Conservation (phyloP, 2,113 vertebrate species). For the Peromyscus maniculatus region DNA sequence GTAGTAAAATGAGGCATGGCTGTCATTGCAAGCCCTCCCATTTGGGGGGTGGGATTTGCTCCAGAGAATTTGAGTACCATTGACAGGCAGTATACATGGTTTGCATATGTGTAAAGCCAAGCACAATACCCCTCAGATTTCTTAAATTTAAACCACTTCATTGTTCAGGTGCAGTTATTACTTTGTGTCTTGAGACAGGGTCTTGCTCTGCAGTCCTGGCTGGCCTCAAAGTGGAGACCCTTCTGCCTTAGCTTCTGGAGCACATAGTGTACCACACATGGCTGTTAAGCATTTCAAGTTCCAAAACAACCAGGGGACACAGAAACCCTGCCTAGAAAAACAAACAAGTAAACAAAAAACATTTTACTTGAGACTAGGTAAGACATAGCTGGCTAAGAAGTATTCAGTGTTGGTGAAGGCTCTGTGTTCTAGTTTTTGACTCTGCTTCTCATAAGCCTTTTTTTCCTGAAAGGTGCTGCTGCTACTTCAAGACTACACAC, state of each 20-base stretch:
- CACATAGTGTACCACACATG: background rate
- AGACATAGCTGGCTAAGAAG: background rate
- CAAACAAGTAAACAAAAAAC: background rate
- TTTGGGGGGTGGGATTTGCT: conserved; percentile 55
- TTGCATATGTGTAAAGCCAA: conserved; percentile 54
- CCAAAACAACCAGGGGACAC: too few relatives aligned
- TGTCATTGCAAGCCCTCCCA: conserved; percentile 53
- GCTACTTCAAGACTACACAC: background rate
- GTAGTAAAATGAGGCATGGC: conserved; percentile 52
- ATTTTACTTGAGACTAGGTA: conserved; percentile 39
- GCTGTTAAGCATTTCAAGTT: background rate
- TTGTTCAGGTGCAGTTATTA: conserved; percentile 10
- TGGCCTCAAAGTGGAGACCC: background rate
- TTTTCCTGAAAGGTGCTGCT: background rate
- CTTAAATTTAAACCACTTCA: conserved; percentile 59
- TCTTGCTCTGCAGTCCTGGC: background rate
- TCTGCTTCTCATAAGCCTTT: background rate
- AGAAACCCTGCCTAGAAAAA: too few relatives aligned
- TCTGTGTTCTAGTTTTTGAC: conserved; percentile 13
- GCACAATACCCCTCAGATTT: background rate
- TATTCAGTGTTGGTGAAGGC: background rate
- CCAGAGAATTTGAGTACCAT: conserved; percentile 56
- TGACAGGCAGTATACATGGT: conserved; percentile 60
- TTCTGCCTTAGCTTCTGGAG: background rate
- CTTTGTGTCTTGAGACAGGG: background rate